Base-by-base conservation (phyloP, 1,140 invertebrate genomes). In the Meteorus sp. region DNA sequence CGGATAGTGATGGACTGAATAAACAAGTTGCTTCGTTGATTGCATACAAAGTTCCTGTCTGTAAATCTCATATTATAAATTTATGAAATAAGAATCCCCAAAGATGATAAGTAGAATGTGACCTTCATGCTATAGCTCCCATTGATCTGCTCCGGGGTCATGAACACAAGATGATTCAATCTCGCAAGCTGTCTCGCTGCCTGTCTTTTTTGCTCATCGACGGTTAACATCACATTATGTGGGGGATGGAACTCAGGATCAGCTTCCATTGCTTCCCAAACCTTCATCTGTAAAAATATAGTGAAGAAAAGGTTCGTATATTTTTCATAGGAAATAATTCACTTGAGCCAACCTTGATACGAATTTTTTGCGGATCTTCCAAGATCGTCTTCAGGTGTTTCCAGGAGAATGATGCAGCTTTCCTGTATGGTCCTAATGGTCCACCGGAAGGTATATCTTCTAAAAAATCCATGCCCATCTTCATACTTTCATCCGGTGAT, bases 181-280 rank as follows among this genome's bases (percentile, higher is more conserved):
- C 71, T 62, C 0, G 74, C 72, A 45, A 90, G 74, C 74, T 87
- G 85, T 61, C 86, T 76, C 23, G 89, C 86, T 1, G 86, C 83
- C 56, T 83, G 70, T 33, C 84, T 81, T 73, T 90, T 89, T 68
- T 88, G 85, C 67, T 95, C 90, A 56, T 94, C 89, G 9, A 89
- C 77, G 13, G 83, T 79, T 11, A 85, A 82, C n/a, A 83, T 85
- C 2, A 85, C 78, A 13, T 78, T 72, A 47, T 81, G 70, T 63
- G 85, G 77, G 7, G 85, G 85, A 59, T 82, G 80, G 73, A 95
- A 97, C 1, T 94, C 73, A 8, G 92, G 91, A 78, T 97, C 93
- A 25, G 84, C 86, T 76, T 94, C 88, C 64, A 97, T 77, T 7
- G 85, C 87, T 27, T 87, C 85, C 89, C 90, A 95, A 56, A 95